A percentile compares a stretch with the other conserved stretches of the same genome.
These are phyloP conservation scores for Psittacus erithacus DNA, from an alignment of 2,113 vertebrate species.

Conservation along the genomic window DNA sequence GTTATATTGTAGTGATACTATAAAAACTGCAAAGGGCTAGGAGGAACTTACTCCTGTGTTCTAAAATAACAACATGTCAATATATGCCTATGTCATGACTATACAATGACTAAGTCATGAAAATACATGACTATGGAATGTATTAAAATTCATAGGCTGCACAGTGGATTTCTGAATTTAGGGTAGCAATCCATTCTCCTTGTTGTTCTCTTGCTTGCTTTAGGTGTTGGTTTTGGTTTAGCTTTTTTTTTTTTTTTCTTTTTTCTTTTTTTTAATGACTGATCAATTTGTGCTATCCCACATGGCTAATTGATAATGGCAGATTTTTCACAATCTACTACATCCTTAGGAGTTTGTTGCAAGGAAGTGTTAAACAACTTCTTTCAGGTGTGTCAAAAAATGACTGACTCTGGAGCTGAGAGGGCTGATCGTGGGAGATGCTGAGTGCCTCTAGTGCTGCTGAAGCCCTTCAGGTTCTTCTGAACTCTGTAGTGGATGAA, in stretches of 20 bases:
- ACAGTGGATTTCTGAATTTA: neutral
- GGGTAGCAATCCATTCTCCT: neutral
- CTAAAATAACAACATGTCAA: neutral
- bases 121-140: neutral
- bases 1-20: neutral
- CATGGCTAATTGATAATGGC: neutral
- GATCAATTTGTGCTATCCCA: neutral
- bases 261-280: neutral
- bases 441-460: neutral
- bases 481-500: neutral
- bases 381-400: neutral
- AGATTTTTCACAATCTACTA: neutral
- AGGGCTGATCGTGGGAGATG: neutral
- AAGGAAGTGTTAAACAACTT: neutral
- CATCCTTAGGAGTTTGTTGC: neutral
- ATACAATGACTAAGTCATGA: neutral
- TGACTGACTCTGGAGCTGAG: neutral
- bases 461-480: neutral
- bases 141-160: neutral
- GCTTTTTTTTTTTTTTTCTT: too few species aligned
- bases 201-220: neutral
- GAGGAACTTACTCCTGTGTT: neutral
- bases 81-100: neutral
- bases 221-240: too few species aligned
- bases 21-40: neutral